Conservation (phyloP, 53 echinoderm and acorn worm species). For the Hippasteria phrygiana region DNA sequence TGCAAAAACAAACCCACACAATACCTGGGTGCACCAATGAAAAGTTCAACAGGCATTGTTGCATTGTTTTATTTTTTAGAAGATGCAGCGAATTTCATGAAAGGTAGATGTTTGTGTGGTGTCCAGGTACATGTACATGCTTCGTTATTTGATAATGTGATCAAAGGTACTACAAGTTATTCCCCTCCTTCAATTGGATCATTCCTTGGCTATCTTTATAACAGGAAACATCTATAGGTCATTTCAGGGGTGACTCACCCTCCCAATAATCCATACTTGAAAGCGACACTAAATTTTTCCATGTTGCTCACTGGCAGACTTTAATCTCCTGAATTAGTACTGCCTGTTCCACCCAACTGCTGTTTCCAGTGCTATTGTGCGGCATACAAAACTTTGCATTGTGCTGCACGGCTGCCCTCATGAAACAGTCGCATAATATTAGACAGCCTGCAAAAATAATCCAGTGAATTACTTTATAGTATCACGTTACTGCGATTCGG, state of each 20-base stretch:
- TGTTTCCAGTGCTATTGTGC: conserved; percentile 42
- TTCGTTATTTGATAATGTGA: background rate
- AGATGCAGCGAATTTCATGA: too few relatives aligned
- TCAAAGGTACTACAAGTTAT: background rate
- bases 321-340: conserved; percentile 67
- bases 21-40: too few relatives aligned
- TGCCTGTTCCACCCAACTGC: conserved; percentile 43
- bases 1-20: too few relatives aligned
- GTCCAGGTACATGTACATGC: background rate
- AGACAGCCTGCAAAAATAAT: conserved; percentile 62
- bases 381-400: background rate
- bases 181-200: conserved; percentile 62
- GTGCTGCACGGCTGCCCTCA: background rate
- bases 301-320: conserved; percentile 68
- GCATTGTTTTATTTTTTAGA: background rate
- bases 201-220: conserved; percentile 51
- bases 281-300: conserved; percentile 63
- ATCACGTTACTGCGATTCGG: conserved; percentile 62
- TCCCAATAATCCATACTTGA: conserved; percentile 58
- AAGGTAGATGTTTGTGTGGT: too few relatives aligned
- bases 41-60: too few relatives aligned
- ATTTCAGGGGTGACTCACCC: conserved; percentile 67
- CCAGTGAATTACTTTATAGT: conserved; percentile 71
- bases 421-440: conserved; percentile 39
- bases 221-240: conserved; percentile 71